A percentile compares a stretch with the other conserved stretches of the same genome.
phyloP scores from a whole-genome alignment of 2,797 vertebrate species.

The Microctenopoma stevenorrisi region DNA sequence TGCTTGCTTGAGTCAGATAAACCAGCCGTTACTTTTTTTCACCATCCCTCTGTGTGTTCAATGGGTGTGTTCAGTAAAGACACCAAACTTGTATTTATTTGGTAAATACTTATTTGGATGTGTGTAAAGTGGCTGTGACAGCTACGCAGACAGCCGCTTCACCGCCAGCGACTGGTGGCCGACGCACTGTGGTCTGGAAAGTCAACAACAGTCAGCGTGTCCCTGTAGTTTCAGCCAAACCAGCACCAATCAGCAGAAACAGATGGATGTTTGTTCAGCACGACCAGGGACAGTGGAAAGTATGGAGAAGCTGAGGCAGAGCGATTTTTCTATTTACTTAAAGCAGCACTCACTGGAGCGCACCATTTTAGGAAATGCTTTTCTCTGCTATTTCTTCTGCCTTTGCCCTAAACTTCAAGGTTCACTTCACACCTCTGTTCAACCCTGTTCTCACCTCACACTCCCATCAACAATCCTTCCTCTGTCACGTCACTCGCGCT shows the following conservation, averaged over 20 bases:
- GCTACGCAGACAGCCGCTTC: slow-evolving; percentile 20
- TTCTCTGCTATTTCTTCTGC: slow-evolving; percentile 23
- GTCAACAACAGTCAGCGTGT: slow-evolving; percentile 63
- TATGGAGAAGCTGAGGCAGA: slow-evolving; percentile 47
- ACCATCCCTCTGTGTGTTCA: no score
- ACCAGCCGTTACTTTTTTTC: no score
- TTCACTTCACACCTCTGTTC: slow-evolving; percentile 23
- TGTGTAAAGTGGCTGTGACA: slow-evolving; percentile 41
- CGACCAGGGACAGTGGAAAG: slow-evolving; percentile 63
- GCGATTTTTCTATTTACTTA: slow-evolving; percentile 42
- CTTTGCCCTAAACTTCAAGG: slow-evolving; percentile 8
- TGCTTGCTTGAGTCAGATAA: no score
- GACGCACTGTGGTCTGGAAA: slow-evolving; percentile 51
- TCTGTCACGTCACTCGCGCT: slow-evolving; percentile 24
- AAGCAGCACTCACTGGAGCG: slow-evolving; percentile 27
- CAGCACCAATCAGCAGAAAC: slow-evolving; percentile 75
- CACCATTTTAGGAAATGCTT: slow-evolving; percentile 50
- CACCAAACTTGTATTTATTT: no score
- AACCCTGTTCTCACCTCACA: background rate
- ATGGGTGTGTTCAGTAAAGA: no score
- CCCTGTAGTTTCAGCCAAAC: slow-evolving; percentile 62
- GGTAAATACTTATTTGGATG: slow-evolving; percentile 57
- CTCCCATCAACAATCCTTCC: slow-evolving; percentile 9
- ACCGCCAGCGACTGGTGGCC: slow-evolving; percentile 37
- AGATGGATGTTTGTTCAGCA: slow-evolving; percentile 75